Evolutionary conservation across 2,113 vertebrate genomes (phyloP).

Genomic region (Turnix velox): DNA sequence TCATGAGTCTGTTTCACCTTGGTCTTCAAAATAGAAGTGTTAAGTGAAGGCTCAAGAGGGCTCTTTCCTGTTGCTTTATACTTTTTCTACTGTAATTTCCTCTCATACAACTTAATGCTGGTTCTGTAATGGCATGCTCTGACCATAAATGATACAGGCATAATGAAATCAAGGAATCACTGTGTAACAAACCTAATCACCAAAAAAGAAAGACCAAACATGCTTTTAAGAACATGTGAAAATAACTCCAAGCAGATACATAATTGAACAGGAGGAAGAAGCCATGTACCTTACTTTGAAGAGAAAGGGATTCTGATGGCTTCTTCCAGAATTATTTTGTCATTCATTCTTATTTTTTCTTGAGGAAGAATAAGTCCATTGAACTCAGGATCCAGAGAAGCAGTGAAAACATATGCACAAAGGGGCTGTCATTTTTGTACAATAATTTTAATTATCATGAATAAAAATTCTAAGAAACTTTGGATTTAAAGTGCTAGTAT

Average conservation of each 20-base stretch:
- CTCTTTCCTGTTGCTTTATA: background rate
- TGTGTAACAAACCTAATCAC: background rate
- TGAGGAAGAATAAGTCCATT: background rate
- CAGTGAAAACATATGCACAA: background rate
- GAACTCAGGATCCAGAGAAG: background rate
- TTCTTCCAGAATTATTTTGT: background rate
- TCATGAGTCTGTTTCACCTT: background rate
- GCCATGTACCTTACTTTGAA: background rate
- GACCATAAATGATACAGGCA: background rate
- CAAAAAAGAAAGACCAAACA: background rate
- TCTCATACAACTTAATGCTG: background rate
- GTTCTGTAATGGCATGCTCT: background rate
- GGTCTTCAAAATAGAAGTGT: background rate
- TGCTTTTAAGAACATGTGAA: background rate
- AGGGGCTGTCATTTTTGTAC: background rate
- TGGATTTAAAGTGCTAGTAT: background rate
- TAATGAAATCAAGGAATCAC: background rate
- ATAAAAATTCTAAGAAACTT: background rate
- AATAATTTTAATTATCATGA: background rate
- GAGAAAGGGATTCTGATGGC: background rate
- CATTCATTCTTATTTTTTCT: background rate
- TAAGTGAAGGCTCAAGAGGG: background rate
- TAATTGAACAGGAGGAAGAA: background rate
- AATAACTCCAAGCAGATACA: background rate
- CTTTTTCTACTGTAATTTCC: background rate